phyloP scores from a whole-genome alignment of 1,140 invertebrate genomes.

The Caerostris darwini region DNA sequence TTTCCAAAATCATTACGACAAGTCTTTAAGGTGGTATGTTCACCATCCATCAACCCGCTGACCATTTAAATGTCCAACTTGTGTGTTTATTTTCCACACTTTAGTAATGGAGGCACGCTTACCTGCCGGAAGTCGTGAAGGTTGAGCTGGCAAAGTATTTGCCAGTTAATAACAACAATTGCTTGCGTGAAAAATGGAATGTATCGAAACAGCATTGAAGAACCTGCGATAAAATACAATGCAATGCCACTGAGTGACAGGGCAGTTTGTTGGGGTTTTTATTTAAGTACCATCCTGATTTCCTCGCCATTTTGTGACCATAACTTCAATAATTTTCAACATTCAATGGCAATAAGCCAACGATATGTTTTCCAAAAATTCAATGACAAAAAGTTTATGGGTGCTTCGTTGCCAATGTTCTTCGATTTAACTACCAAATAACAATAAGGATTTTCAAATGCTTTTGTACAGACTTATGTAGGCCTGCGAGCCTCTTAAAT shows the following conservation, averaged over 20 bases:
- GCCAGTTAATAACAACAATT: background rate
- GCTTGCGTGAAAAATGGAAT: background rate
- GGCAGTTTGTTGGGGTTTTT: background rate
- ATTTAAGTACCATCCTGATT: too few relatives aligned
- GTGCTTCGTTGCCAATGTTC: too few relatives aligned
- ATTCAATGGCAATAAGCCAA: too few relatives aligned
- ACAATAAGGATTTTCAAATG: too few relatives aligned
- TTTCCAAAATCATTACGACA: background rate
- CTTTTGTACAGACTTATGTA: too few relatives aligned
- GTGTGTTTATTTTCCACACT: slow-evolving; percentile 4
- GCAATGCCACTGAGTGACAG: background rate
- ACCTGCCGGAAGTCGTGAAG: slow-evolving; percentile 5
- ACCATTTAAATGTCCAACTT: background rate
- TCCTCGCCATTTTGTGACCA: too few relatives aligned
- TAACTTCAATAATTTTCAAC: too few relatives aligned
- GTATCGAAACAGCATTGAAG: background rate
- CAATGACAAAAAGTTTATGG: too few relatives aligned
- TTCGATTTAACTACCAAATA: too few relatives aligned
- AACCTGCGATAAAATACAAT: slow-evolving; percentile 11
- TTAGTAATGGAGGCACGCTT: background rate
- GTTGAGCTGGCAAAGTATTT: background rate
- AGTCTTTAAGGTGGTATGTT: slow-evolving; percentile 5
- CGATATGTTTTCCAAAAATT: too few relatives aligned
- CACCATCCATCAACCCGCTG: background rate
- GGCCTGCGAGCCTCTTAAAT: too few relatives aligned